Evolutionary conservation across 1,140 invertebrate species (phyloP), one percentile per base, ranked within the genome.

Genomic region (Oryzaephilus surinamensis): DNA sequence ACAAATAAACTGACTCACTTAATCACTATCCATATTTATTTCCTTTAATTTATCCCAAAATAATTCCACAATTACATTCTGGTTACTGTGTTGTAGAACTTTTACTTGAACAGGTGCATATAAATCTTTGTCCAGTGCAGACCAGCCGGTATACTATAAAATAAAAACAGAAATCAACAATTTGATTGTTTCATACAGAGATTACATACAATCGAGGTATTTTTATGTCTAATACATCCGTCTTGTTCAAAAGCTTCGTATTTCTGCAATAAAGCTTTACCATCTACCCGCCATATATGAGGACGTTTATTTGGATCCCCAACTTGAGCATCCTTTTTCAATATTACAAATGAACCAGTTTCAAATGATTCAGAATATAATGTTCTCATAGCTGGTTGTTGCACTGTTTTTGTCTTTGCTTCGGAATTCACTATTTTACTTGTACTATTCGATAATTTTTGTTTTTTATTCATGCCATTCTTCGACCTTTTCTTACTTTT

Each of bases 261-360:
- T 61, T 84, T 84, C 62, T 84, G 81, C 30, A 84, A 62, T 37
- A 84, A 63, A 14, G 79, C 79, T 66, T 83, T 84, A 21, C 81
- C 81, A 69, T 84, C 79, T 65, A 84, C 81, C 70, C 79, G 79
- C 81, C 81, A 84, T 41, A 84, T 66, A 27, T 54, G 54, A 13
- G 60, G 57, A 32, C 55, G 54, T 21, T 55, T 55, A 3, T 30
- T 42, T 3, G 49, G 41, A 41, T 60, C 58, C n/a, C 52, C 54
- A 12, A 38, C 31, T 43, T 57, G 54, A 6, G 52, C 58, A 41
- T 62, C 60, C 43, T 55, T 49, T 46, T 62, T 62, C 4, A 48
- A 38, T 31, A 60, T 56, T 6, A 62, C 42, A 53, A 62, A 62
- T 6, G 53, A 48, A 3, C 60, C 60, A 31, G 51, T 50, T 57